phyloP scores from a whole-genome alignment of 2,888 invertebrate genomes.

The Chironomus riparius region DNA sequence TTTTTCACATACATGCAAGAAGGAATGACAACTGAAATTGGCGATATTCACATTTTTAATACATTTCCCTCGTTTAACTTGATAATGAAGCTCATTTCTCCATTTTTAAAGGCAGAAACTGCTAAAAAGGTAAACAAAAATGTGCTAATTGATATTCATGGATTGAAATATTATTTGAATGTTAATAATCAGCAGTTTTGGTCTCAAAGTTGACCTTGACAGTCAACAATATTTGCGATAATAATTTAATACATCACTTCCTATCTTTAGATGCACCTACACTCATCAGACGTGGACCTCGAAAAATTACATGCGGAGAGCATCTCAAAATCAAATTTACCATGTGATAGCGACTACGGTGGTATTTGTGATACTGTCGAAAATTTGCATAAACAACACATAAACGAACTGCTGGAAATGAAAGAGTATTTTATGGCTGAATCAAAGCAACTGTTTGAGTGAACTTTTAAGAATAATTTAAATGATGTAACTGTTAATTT shows the following conservation, averaged over 20 bases:
- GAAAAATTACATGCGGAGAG: slow-evolving; percentile 47
- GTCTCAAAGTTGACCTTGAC: not conserved
- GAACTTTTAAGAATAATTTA: no score
- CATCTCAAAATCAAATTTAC: slow-evolving; percentile 49
- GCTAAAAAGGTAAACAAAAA: slow-evolving; percentile 43
- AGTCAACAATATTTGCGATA: not conserved
- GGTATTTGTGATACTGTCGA: slow-evolving; percentile 43
- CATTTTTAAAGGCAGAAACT: slow-evolving; percentile 52
- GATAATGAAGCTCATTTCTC: slow-evolving; percentile 48
- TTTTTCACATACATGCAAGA: slow-evolving; percentile 62
- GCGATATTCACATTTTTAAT: slow-evolving; percentile 58
- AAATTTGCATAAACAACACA: slow-evolving; percentile 29
- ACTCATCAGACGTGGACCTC: slow-evolving; percentile 45
- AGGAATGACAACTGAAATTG: slow-evolving; percentile 55
- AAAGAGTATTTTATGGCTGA: slow-evolving; percentile 28
- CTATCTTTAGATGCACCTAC: slow-evolving; percentile 49
- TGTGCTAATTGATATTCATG: not conserved
- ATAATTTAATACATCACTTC: not conserved
- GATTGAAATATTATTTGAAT: not conserved
- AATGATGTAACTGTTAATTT: no score
- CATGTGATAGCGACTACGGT: slow-evolving; percentile 54
- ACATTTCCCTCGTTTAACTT: slow-evolving; percentile 51
- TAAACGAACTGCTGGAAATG: slow-evolving; percentile 28
- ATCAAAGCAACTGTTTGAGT: not conserved
- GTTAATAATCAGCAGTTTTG: no score